Conservation (phyloP, 2,797 vertebrate species). For the Limnodromus scolopaceus region DNA sequence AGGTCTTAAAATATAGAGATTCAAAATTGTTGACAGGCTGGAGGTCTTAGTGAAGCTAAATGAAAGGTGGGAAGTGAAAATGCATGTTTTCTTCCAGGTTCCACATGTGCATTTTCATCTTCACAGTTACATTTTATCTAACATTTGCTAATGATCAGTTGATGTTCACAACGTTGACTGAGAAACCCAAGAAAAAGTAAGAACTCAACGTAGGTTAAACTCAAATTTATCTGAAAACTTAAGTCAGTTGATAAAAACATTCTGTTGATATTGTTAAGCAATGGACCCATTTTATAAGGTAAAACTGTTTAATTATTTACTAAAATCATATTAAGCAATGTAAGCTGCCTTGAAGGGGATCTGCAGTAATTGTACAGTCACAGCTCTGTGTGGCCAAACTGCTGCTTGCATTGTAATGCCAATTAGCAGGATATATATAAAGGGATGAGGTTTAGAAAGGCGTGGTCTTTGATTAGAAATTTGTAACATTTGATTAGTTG, state of each 20-base stretch:
- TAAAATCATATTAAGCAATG: not conserved
- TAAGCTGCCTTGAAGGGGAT: not conserved
- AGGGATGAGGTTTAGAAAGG: not conserved
- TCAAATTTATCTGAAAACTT: not conserved
- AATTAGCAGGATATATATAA: not conserved
- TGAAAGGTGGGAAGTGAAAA: not conserved
- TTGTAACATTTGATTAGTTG: not conserved
- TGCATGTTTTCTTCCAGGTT: not conserved
- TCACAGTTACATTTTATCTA: not conserved
- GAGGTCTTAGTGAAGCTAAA: not conserved
- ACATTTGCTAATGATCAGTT: not conserved
- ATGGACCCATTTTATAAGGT: not conserved
- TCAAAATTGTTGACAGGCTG: not conserved
- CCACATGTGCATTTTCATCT: not conserved
- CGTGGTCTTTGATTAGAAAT: not conserved
- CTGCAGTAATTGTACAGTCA: not conserved
- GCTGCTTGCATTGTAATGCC: not conserved
- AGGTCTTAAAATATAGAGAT: not conserved
- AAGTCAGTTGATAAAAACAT: not conserved
- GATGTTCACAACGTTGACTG: not conserved
- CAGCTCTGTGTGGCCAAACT: not conserved
- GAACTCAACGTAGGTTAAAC: not conserved
- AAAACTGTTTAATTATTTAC: not conserved
- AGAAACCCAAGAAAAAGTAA: not conserved
- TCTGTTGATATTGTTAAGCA: not conserved